Base-by-base conservation (phyloP, 2,797 vertebrate genomes). In the Xerus rutilus region DNA sequence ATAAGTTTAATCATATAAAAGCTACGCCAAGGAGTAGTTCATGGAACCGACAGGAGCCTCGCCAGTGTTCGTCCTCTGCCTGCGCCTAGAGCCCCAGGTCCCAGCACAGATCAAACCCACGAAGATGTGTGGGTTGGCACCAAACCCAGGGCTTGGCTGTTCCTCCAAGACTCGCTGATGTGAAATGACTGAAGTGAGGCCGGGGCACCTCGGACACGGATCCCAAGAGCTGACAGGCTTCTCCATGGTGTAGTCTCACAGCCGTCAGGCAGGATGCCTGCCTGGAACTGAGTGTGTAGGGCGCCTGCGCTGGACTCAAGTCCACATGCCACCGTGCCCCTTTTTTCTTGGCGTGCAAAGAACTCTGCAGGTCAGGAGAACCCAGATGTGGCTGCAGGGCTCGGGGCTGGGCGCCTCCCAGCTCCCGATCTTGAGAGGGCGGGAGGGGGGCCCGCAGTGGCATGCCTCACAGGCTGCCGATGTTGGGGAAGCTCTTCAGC, bases 401-500 rank as follows among this genome's bases (percentile, higher is more conserved):
- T 78, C 57, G 8, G 20, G 87, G 54, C 86, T 95, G 43, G 78
- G 14, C 11, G 45, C n/a, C 65, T 20, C 93, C 49, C 43, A 20
- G 91, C 69, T 86, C 35, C 84, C 20, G 65, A 47, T 90, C 89
- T 35, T 1, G 43, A 23, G 62, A 72, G 93, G 70, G 90, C 84
- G 67, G 77, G 70, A 73, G 73, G 72, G 62, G 86, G 77, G 95
- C 95, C 83, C 12, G 54, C 84, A 12, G 5, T 1, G 32, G 39
- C 45, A 15, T 39, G 39, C 54, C 94, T 99, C 98, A 99, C 95
- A 99, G 98, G 98, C 99, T 99, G 98, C 99, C 99, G 0, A 99
- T 99, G 98, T 99, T 99, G 96, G 99, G 99, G 98, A 99, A 99
- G 97, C 99, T 99, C 98, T 99, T 99, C 97, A 99, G 99, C 89